Base-by-base conservation (phyloP, 2,797 vertebrate species). In the Pangasius macronema region DNA sequence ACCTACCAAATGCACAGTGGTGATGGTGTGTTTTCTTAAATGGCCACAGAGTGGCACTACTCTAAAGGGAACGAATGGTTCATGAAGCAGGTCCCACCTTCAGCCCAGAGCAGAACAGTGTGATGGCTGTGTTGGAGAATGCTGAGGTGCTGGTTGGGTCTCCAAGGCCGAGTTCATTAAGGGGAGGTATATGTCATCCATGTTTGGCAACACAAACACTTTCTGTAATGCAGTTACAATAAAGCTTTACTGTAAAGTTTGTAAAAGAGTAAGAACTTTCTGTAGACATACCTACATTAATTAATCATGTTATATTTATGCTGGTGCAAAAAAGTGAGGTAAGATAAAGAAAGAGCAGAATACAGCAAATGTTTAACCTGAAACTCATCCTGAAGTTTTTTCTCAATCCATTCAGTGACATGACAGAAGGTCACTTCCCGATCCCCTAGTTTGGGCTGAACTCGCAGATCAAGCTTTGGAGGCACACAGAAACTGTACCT, bases 401-500 rank as follows among this genome's bases (percentile, higher is more conserved):
- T 97, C 92, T 97, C 96, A 0, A 98, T 98, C 97, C 97, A 97
- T 90, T 98, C 97, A 0, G 96, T 98, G 80, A 98, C 95, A 0
- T 98, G 97, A 55, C 96, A 97, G 86, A 98, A 96, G 0, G 97
- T 97, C 89, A 98, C 96, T 91, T 98, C 97, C 89, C 97, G 89
- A 89, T 98, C 96, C 0, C 97, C 97, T 24, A 98, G 95, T 91
- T 97, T 98, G 0, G 97, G 97, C 7, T 92, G 91, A 33, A 98
- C 97, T 51, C 92, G 96, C 87, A 98, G 94, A 85, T 98, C 97
- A 90, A 98, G 93, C 87, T 94, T 96, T 0, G 97, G 97, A 0
- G 97, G 97, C n/a, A 91, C 92, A 46, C 95, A 95, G 94, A 98
- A 98, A 89, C 97, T 96, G 93, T 98, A 98, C 97, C 97, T 98